Percentiles rank a stretch among this genome's conserved stretches.
Evolutionary conservation across 2,888 invertebrate species (phyloP).

Genomic region (Perizoma flavofasciatum): DNA sequence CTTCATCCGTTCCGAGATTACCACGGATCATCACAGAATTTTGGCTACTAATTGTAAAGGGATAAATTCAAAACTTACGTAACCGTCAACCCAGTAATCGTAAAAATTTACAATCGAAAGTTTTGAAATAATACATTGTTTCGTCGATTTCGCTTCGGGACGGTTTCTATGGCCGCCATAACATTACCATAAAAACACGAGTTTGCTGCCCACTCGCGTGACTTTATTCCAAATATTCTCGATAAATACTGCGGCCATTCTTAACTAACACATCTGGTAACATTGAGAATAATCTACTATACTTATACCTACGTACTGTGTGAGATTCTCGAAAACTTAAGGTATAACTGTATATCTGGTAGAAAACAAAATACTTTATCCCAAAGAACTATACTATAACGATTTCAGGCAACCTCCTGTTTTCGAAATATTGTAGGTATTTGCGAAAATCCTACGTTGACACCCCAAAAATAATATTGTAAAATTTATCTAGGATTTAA

Average conservation of each 20-base stretch:
- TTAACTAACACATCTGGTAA: conserved; percentile 56
- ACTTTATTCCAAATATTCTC: conserved; percentile 68
- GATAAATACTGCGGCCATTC: conserved; percentile 57
- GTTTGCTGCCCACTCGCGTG: conserved; percentile 63
- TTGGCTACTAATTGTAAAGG: conserved; percentile 31
- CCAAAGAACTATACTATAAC: too few relatives aligned
- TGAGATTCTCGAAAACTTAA: too few relatives aligned
- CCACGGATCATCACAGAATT: neutral
- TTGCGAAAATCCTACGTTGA: too few relatives aligned
- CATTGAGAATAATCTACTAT: conserved; percentile 35
- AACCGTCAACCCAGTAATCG: conserved; percentile 36
- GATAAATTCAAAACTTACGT: conserved; percentile 33
- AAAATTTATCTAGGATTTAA: too few relatives aligned
- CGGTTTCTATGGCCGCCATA: conserved; percentile 61
- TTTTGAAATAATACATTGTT: conserved; percentile 60
- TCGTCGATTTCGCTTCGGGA: conserved; percentile 54
- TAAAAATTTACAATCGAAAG: conserved; percentile 52
- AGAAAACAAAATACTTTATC: too few relatives aligned
- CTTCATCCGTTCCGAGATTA: too few relatives aligned
- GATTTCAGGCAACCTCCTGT: too few relatives aligned
- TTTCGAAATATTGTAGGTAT: too few relatives aligned
- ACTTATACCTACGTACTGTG: too few relatives aligned
- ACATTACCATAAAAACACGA: conserved; percentile 69
- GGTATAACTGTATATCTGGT: too few relatives aligned
- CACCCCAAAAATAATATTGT: too few relatives aligned